Base-by-base conservation (phyloP, 2,113 vertebrate genomes). In the Heteronetta atricapilla region DNA sequence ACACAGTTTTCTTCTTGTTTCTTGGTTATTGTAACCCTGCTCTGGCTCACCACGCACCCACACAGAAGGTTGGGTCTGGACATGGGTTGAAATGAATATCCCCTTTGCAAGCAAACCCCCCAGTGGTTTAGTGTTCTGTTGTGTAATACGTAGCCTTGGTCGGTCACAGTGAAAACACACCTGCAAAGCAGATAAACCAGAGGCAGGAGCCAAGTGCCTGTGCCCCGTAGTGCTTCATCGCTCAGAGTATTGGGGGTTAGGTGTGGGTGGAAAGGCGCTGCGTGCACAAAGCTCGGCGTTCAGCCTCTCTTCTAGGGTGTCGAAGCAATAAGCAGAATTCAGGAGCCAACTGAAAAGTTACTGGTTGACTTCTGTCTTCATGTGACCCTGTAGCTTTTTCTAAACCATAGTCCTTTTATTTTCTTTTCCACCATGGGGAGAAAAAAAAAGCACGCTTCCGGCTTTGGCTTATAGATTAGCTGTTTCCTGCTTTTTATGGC, bases 401-500 rank as follows among this genome's bases (percentile, higher is more conserved):
- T 90, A 83, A 92, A 64, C 55, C 1, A 1, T 9, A 55, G 8
- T 3, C 4, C 29, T 36, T 25, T 69, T 69, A 19, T 12, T 42
- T 38, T 59, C 59, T 33, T 23, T 48, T 40, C 36, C 13, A 11
- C 40, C 34, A 17, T 46, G 82, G 50, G 48, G 68, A 63, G 58
- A 52, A 18, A 70, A 50, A 22, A 50, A 50, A 40, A 44, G 25
- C 13, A 17, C 13, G 3, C 28, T 52, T 63, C 31, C 87, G 63
- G 44, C 68, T 82, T 93, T 93, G 60, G 38, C 8, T 55, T 66
- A 26, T 23, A 84, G 62, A 42, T 86, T 52, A 79, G 59, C 74
- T 67, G 25, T 69, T 95, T 89, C 88, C 93, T 96, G 83, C 53
- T 16, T 44, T 93, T 94, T 81, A 67, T 90, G 60, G 33, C 13